Percentiles rank a stretch among this genome's conserved stretches.
Evolutionary conservation across 2,888 invertebrate species (phyloP).

Genomic region (Macrophya annulata): DNA sequence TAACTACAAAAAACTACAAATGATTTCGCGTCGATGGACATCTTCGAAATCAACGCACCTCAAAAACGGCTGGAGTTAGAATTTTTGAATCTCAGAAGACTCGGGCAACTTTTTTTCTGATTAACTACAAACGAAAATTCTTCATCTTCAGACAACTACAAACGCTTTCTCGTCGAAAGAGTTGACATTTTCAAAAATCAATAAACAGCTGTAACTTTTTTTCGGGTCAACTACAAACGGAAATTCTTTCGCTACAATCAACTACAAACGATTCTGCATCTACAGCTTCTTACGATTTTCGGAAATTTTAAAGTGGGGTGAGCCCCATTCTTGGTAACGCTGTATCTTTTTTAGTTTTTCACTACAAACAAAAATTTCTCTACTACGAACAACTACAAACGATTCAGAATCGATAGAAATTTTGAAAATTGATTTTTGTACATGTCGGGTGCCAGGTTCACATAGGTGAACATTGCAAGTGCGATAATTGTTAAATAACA

Average conservation of each 20-base stretch:
- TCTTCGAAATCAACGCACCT: background rate
- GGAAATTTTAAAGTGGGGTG: background rate
- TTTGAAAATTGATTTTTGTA: too few relatives aligned
- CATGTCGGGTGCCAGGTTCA: too few relatives aligned
- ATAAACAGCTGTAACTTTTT: background rate
- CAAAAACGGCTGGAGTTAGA: background rate
- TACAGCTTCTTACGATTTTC: background rate
- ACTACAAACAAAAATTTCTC: too few relatives aligned
- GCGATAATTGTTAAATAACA: too few relatives aligned
- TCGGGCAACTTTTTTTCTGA: background rate
- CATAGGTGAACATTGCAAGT: too few relatives aligned
- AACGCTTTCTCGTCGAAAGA: background rate
- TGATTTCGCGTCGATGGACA: background rate
- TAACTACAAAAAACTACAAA: constrained; percentile 10
- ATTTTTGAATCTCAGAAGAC: background rate
- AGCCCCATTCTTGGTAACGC: background rate
- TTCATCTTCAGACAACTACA: constrained; percentile 4
- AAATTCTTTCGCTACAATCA: constrained; percentile 6
- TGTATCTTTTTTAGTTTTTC: background rate
- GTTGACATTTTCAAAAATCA: background rate
- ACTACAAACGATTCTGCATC: background rate
- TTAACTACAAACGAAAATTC: constrained; percentile 9
- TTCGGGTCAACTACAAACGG: background rate
- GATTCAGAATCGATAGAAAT: too few relatives aligned
- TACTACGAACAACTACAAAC: too few relatives aligned